These are phyloP conservation scores for Otolemur garnettii DNA, from an alignment of 2,113 vertebrate species.

Conservation along the genomic window DNA sequence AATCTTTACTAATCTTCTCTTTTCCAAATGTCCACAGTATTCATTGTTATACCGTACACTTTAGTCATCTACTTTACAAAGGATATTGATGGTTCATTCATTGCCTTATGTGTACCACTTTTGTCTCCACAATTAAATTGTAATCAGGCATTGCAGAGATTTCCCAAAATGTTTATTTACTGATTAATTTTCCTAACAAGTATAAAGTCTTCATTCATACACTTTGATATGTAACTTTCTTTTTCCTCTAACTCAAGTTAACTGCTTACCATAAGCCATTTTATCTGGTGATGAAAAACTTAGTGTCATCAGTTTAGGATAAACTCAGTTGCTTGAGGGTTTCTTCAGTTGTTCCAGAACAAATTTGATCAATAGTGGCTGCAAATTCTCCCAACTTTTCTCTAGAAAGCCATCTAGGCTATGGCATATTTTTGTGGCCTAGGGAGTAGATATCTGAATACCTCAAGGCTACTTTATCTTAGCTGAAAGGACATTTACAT, in stretches of 20 bases:
- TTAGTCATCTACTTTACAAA: neutral
- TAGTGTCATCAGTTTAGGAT: neutral
- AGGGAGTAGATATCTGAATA: neutral
- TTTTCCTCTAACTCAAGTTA: neutral
- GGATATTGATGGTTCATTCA: neutral
- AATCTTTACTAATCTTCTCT: neutral
- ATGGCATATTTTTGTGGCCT: neutral
- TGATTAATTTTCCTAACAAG: neutral
- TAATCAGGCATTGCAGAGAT: neutral
- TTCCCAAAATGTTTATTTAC: conserved; percentile 7
- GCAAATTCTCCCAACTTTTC: neutral
- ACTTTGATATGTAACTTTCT: neutral
- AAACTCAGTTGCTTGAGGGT: neutral
- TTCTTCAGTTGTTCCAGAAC: neutral
- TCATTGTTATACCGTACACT: neutral
- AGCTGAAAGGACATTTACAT: neutral
- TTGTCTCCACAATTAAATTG: neutral
- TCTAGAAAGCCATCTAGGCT: neutral
- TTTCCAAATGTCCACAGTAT: neutral
- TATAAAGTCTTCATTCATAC: neutral
- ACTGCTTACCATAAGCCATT: neutral
- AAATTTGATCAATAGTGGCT: neutral
- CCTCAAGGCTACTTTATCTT: neutral
- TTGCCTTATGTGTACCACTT: neutral
- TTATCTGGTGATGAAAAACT: neutral